Percentiles rank a stretch among this genome's conserved stretches.
phyloP scores from a whole-genome alignment of 2,888 invertebrate species.

The Orthosia gothica region DNA sequence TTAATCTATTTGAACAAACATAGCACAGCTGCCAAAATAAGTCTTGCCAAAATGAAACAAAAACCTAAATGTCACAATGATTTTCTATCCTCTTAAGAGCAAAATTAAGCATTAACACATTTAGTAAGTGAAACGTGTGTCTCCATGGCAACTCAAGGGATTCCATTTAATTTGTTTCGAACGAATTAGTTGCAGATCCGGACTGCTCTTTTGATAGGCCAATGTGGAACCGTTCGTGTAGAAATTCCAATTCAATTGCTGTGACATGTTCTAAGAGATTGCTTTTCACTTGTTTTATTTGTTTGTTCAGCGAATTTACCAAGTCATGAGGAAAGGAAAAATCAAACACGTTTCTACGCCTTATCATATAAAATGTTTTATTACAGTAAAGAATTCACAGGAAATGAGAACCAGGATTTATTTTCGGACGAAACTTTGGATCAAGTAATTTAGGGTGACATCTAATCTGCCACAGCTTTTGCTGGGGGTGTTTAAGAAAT shows the following conservation, averaged over 20 bases:
- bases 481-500: conserved; percentile 35
- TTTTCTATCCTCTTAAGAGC: not conserved
- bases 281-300: conserved; percentile 33
- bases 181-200: conserved; percentile 38
- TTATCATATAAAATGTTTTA: conserved; percentile 44
- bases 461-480: conserved; percentile 50
- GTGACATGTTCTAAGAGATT: conserved; percentile 25
- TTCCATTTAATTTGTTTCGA: conserved; percentile 37
- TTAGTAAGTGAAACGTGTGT: not conserved
- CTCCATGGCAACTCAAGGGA: conserved; percentile 11
- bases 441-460: conserved; percentile 19
- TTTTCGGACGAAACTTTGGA: conserved; percentile 40
- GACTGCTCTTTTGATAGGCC: conserved; percentile 41
- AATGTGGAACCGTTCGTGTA: conserved; percentile 37
- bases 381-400: conserved; percentile 10
- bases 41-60: not conserved
- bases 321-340: conserved; percentile 19
- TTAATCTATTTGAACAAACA: not conserved
- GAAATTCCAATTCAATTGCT: conserved; percentile 48
- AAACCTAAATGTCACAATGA: not conserved
- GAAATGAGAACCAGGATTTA: conserved; percentile 17
- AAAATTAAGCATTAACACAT: conserved; percentile 14
- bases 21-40: not conserved
- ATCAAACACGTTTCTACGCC: conserved; percentile 26
- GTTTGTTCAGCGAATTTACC: conserved; percentile 26